Conservation (phyloP, 1,140 invertebrate genomes). For the Sitobion miscanthi region DNA sequence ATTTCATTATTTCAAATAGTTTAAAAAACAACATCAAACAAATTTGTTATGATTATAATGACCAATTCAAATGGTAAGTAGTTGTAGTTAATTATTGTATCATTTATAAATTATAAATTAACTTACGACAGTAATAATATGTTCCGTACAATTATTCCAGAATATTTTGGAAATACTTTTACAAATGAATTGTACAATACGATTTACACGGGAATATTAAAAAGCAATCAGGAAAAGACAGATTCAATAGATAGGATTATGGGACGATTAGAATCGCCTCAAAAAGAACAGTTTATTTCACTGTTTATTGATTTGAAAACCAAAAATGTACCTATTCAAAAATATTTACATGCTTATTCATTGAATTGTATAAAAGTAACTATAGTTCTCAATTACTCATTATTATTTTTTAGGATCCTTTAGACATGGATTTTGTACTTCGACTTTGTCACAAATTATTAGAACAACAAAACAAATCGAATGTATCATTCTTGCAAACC, state of each 20-base stretch:
- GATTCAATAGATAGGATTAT: neutral
- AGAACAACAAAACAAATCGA: neutral
- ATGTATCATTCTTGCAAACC: neutral
- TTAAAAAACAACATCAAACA: neutral
- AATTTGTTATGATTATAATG: conserved; percentile 18
- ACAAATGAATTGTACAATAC: neutral
- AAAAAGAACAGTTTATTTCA: neutral
- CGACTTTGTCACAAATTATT: neutral
- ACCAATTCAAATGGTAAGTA: neutral
- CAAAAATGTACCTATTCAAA: neutral
- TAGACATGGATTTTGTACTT: neutral
- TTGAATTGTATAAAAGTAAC: neutral
- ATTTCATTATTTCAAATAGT: neutral
- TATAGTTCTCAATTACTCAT: no score
- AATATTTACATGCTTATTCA: neutral
- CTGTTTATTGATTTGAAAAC: neutral
- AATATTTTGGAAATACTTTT: neutral
- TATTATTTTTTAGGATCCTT: neutral
- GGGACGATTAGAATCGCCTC: neutral
- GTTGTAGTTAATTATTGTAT: neutral
- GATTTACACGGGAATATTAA: neutral
- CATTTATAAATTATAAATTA: neutral
- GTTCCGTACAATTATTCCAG: neutral
- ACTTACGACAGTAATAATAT: neutral
- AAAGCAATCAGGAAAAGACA: no score